Evolutionary conservation across 2,113 vertebrate species (phyloP).

Genomic region (Aspiorhynchus laticeps): DNA sequence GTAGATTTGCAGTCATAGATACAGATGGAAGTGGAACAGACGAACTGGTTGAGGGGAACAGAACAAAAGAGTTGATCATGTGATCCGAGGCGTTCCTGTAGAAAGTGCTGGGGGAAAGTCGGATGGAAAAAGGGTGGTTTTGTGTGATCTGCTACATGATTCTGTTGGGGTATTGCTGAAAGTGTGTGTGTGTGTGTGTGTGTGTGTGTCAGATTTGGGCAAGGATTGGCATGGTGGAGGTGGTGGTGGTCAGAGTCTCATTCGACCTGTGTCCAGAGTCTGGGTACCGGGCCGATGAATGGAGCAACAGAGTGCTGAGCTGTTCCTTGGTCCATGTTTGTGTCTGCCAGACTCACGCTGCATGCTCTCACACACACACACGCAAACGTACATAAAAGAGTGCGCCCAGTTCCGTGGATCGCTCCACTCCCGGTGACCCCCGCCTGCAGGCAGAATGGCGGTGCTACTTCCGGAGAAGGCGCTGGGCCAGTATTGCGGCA

Average conservation of each 20-base stretch:
- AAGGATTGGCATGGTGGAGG: constrained; percentile 13
- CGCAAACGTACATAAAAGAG: constrained; percentile 1
- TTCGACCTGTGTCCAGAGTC: constrained; percentile 41
- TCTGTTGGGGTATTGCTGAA: constrained; percentile 76
- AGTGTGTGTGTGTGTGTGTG: constrained; percentile 60
- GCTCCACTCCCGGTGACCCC: constrained; percentile 45
- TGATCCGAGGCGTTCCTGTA: constrained; percentile 53
- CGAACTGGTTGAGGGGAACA: constrained; percentile 56
- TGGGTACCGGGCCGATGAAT: constrained; percentile 23
- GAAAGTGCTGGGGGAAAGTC: constrained; percentile 50
- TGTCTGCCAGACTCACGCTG: background rate
- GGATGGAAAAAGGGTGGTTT: constrained; percentile 50
- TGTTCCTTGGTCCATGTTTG: constrained; percentile 12
- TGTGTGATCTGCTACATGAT: constrained; percentile 82
- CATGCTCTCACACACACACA: background rate
- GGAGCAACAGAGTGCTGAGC: background rate
- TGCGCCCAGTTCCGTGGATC: constrained; percentile 14
- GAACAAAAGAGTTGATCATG: constrained; percentile 59
- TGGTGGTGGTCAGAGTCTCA: constrained; percentile 52
- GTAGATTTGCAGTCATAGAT: constrained; percentile 94
- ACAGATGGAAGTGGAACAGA: constrained; percentile 61
- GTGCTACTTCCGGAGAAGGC: constrained; percentile 90
- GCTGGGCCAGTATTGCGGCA: constrained; percentile 93
- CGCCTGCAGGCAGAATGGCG: constrained; percentile 35
- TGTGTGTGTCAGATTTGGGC: constrained; percentile 57